phyloP scores from a whole-genome alignment of 1,140 invertebrate genomes.

The Rhopalosiphum padi region DNA sequence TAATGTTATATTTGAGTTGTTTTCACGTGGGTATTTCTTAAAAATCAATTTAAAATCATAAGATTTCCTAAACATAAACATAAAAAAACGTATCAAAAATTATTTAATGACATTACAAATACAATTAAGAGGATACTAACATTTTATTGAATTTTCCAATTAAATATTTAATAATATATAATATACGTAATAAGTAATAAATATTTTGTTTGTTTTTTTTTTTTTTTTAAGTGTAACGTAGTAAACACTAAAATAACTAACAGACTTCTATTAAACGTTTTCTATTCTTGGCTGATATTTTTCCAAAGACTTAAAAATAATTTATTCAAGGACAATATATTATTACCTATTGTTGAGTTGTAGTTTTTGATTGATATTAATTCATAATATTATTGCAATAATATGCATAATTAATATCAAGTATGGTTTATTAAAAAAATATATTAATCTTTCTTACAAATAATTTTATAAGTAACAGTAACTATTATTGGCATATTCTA shows the following conservation, averaged over 20 bases:
- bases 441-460: background rate
- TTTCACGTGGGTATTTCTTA: background rate
- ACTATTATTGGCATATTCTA: background rate
- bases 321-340: background rate
- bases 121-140: background rate
- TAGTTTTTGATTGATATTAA: background rate
- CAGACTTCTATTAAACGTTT: background rate
- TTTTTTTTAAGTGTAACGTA: background rate
- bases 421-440: too few relatives aligned
- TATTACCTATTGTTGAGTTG: background rate
- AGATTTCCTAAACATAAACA: background rate
- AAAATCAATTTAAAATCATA: conserved; percentile 17
- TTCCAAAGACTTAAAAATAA: background rate
- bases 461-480: too few relatives aligned
- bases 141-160: background rate
- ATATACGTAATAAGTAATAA: background rate
- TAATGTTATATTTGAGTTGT: background rate
- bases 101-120: background rate
- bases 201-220: background rate
- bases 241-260: too few relatives aligned
- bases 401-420: too few relatives aligned
- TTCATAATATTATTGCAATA: background rate
- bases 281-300: background rate
- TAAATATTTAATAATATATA: background rate
- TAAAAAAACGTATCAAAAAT: background rate